Base-by-base conservation (phyloP, 1,140 invertebrate genomes). In the Bombus cullumanus region DNA sequence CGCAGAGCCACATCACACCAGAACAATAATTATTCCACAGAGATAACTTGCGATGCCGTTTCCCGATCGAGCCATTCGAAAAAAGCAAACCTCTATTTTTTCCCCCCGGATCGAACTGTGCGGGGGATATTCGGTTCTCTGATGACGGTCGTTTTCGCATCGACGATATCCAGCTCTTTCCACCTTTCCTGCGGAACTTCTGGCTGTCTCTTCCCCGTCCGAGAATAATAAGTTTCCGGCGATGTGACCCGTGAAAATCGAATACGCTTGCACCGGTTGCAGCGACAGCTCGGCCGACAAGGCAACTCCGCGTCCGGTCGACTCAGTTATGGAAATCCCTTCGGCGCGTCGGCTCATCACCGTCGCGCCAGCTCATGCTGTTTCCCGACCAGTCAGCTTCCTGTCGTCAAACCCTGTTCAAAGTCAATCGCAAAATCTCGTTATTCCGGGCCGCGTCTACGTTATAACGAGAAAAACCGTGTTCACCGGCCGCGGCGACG, bases 221-320 rank as follows among this genome's bases (percentile, higher is more conserved):
- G 86, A 86, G 92, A 92, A 94, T 93, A 93, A 93, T 92, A 94
- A 94, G 93, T 94, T 94, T 93, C 90, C 92, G 91, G 91, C 82
- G 85, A 93, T 91, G 93, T 92, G 93, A 94, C 89, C 92, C 92
- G 93, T 93, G 93, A 93, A 94, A 93, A 93, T 92, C 91, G 92
- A 93, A 93, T 93, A 91, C 92, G 93, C 89, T 92, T 93, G 92
- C 92, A 93, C 91, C 94, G 91, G 92, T 93, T 92, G 92, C 88
- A 93, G 94, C 93, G 93, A 94, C 94, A 94, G 94, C 93, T 94
- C 92, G 94, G 94, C 90, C 92, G 94, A 94, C 94, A 94, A 93
- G 94, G 91, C 90, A 90, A 91, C 92, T 93, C 92, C 87, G 91
- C 92, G 91, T 93, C 92, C 93, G 93, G 93, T 93, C 91, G 91